Evolutionary conservation across 2,797 vertebrate genomes (phyloP), one percentile per base, ranked within the genome.

Genomic region (Naso thynnoides): DNA sequence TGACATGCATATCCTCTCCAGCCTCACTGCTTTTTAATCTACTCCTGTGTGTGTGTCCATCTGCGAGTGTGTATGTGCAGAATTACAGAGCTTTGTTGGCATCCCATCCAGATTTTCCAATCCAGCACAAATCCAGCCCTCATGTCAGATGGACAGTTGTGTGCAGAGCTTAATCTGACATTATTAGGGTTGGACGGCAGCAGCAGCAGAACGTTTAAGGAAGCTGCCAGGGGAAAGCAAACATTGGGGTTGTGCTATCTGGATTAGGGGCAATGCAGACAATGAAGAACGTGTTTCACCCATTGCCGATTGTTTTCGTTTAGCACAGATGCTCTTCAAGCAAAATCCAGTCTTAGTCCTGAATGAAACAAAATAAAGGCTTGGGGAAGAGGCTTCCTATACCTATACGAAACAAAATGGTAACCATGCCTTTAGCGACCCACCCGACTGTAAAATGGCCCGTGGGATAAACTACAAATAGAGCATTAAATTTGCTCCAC

Each of bases 401-500:
- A 84, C 83, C 70, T 84, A 55, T 54, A 48, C 60, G 68, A 44
- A 21, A 72, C 39, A 67, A 76, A 78, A 70, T 70, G 58, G 42
- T 78, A 19, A 64, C 44, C 49, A 19, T 72, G 72, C 70, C 70
- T 75, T 72, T 64, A 82, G 82, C 76, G 61, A 76, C 38, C 81
- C 77, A 84, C n/a, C 73, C 73, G 14, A 73, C 81, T 88, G 86
- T 86, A 85, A 88, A 92, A 90, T 70, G 55, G 82, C 91, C 91
- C 81, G 62, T 83, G 91, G 93, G 93, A 91, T 77, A 61, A 91
- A 85, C 72, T 85, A 89, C 86, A 94, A 95, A 92, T 93, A 92
- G 93, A 94, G 94, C 93, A 95, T 92, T 94, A 94, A 93, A 95
- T 94, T 61, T 92, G 92, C 79, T 91, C 89, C 85, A 93, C 88